phyloP scores from a whole-genome alignment of 2,113 vertebrate genomes.

The Spea bombifrons region DNA sequence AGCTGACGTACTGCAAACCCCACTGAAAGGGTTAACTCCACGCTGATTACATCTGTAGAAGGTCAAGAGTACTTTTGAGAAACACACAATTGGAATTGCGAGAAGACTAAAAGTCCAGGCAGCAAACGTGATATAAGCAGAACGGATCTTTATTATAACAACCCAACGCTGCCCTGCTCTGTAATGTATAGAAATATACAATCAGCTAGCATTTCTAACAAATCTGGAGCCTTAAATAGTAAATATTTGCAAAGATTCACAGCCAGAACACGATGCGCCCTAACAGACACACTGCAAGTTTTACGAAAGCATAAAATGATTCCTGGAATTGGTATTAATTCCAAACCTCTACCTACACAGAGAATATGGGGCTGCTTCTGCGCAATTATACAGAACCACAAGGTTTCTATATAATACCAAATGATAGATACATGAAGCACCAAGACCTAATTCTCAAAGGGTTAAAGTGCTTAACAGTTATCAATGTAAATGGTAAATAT shows the following conservation, averaged over 20 bases:
- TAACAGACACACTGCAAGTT: not conserved
- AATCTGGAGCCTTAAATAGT: not conserved
- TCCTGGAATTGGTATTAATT: not conserved
- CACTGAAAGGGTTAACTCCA: too few relatives aligned
- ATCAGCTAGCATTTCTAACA: not conserved
- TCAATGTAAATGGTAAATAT: not conserved
- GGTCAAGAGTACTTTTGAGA: too few relatives aligned
- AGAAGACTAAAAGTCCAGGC: too few relatives aligned
- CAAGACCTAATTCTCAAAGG: not conserved
- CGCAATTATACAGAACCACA: too few relatives aligned
- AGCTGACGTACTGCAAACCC: too few relatives aligned
- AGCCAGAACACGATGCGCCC: not conserved
- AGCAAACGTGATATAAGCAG: too few relatives aligned
- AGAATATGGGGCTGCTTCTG: too few relatives aligned
- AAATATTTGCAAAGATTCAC: not conserved
- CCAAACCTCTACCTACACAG: not conserved
- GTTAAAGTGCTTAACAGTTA: not conserved
- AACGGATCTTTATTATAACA: not conserved
- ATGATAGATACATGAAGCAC: not conserved
- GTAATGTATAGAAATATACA: not conserved
- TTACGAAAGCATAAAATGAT: not conserved
- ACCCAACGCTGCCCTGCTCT: not conserved
- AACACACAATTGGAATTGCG: too few relatives aligned
- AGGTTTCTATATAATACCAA: too few relatives aligned
- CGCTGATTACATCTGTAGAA: too few relatives aligned